These are phyloP conservation scores for Masnerella sp. DNA, from an alignment of 2,888 invertebrate genomes.

Conservation along the genomic window DNA sequence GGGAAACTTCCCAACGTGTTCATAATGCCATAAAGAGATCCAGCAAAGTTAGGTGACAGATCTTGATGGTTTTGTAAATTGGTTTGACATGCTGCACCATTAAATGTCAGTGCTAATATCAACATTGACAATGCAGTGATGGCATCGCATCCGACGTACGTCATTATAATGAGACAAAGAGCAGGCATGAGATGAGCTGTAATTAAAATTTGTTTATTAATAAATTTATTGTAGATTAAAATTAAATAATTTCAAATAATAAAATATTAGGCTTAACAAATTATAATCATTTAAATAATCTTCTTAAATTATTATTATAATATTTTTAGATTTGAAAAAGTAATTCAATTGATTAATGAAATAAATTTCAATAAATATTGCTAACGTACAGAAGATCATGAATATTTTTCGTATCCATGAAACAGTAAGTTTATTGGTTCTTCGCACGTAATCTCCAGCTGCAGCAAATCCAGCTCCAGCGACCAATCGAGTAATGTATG, in stretches of 20 bases:
- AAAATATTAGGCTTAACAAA: too few species aligned
- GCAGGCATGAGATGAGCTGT: constrained; percentile 78
- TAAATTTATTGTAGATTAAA: neutral
- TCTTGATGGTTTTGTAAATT: constrained; percentile 76
- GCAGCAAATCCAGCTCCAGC: constrained; percentile 85
- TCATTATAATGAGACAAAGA: constrained; percentile 77
- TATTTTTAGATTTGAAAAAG: neutral
- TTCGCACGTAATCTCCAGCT: constrained; percentile 83
- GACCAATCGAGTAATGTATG: constrained; percentile 85
- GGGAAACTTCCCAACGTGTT: constrained; percentile 76
- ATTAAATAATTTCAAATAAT: too few species aligned
- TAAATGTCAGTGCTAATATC: constrained; percentile 70
- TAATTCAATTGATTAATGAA: too few species aligned
- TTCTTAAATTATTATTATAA: too few species aligned
- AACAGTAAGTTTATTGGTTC: constrained; percentile 78
- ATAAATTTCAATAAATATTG: constrained; percentile 9
- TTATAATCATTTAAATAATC: too few species aligned
- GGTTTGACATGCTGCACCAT: constrained; percentile 76
- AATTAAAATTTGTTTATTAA: neutral
- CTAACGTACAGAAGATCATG: constrained; percentile 75
- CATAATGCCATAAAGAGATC: constrained; percentile 76
- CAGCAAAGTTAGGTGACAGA: constrained; percentile 76
- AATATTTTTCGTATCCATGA: constrained; percentile 72
- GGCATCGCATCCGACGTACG: constrained; percentile 72
- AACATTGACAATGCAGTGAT: constrained; percentile 70